Conservation (phyloP, 2,888 invertebrate species). For the Chironomus tentans region DNA sequence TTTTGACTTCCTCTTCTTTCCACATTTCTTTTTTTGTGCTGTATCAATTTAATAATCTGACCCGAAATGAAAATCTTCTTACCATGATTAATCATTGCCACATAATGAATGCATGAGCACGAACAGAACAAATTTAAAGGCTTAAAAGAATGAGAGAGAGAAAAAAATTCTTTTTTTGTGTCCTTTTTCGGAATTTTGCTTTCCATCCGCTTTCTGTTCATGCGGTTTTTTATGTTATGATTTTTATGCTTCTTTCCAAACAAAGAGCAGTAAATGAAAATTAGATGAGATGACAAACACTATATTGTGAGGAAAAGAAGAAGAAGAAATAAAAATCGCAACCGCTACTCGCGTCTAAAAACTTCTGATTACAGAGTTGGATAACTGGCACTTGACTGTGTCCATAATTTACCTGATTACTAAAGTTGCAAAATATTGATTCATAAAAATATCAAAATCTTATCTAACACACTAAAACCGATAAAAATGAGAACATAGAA, state of each 20-base stretch:
- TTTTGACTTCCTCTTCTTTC: background rate
- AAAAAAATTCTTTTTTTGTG: background rate
- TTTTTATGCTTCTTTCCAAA: background rate
- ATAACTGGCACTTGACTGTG: too few species aligned
- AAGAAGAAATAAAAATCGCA: background rate
- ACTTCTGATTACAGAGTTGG: too few species aligned
- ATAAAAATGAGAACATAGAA: too few species aligned
- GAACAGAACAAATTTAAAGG: constrained; percentile 21
- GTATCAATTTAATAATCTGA: constrained; percentile 21
- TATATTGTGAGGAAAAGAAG: background rate
- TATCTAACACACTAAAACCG: too few species aligned
- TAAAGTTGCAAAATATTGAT: too few species aligned
- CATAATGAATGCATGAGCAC: constrained; percentile 21
- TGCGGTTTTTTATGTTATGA: background rate
- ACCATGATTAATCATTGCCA: constrained; percentile 15
- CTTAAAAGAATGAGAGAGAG: background rate
- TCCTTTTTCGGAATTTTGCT: background rate
- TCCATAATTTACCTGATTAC: too few species aligned
- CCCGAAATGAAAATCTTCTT: constrained; percentile 6
- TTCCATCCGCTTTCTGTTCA: background rate
- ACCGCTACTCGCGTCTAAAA: too few species aligned
- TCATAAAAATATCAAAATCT: too few species aligned
- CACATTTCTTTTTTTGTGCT: background rate
- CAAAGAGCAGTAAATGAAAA: background rate
- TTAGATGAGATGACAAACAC: background rate